A percentile compares a stretch with the other conserved stretches of the same genome.
Conservation (phyloP, 1,140 invertebrate genomes). For the Lamellibrachia luymesi region DNA sequence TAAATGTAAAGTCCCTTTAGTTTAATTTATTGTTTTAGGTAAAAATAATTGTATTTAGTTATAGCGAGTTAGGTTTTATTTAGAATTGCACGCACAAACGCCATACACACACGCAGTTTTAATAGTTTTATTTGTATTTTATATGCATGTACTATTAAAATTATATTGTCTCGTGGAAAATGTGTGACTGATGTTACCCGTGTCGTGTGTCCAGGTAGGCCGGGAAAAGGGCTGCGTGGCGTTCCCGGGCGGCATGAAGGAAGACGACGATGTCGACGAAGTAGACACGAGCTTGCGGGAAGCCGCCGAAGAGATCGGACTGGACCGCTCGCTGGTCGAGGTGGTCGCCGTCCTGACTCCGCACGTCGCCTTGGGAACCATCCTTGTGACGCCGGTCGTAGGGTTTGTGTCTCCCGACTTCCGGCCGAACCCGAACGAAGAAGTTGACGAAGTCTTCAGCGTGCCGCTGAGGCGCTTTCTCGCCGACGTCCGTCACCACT, state of each 20-base stretch:
- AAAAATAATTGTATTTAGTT: too few species aligned
- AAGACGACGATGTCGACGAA: conserved; percentile 26
- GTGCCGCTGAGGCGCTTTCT: conserved; percentile 31
- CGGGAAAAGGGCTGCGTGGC: conserved; percentile 26
- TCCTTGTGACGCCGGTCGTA: conserved; percentile 31
- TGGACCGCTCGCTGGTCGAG: conserved; percentile 25
- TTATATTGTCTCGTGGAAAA: not conserved
- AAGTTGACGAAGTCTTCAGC: conserved; percentile 31
- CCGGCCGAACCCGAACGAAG: conserved; percentile 28
- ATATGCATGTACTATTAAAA: too few species aligned
- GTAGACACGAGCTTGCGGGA: conserved; percentile 31
- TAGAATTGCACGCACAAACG: too few species aligned
- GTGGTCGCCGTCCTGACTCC: conserved; percentile 27
- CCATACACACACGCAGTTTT: too few species aligned
- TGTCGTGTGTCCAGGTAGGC: not conserved
- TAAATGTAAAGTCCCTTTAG: too few species aligned
- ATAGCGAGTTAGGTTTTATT: too few species aligned
- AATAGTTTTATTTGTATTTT: too few species aligned
- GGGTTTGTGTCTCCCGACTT: conserved; percentile 26
- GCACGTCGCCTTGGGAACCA: conserved; percentile 18
- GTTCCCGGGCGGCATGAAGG: conserved; percentile 33
- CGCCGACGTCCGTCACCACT: conserved; percentile 16
- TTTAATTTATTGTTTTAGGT: too few species aligned
- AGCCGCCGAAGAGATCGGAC: conserved; percentile 32
- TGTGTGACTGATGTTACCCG: not conserved